A percentile compares a stretch with the other conserved stretches of the same genome.
Conservation (phyloP, 2,888 invertebrate genomes). For the Platycnemis pennipes region DNA sequence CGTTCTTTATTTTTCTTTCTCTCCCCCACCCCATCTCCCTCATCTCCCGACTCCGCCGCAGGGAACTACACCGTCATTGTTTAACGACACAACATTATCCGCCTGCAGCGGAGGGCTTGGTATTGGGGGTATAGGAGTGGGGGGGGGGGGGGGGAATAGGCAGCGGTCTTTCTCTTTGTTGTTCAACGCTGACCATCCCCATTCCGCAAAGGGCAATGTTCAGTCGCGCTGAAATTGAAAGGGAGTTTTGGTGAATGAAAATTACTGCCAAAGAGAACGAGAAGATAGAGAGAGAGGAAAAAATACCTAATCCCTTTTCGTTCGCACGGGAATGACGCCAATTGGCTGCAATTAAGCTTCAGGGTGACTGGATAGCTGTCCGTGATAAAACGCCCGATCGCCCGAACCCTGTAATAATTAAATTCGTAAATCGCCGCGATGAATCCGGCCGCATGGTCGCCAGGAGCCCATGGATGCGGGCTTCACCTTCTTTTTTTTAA, state of each 20-base stretch:
- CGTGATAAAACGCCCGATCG: slow-evolving; percentile 14
- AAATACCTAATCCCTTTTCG: background rate
- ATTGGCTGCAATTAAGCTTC: background rate
- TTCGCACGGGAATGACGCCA: background rate
- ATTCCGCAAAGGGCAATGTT: background rate
- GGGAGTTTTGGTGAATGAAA: background rate
- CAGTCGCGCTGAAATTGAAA: background rate
- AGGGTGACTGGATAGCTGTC: background rate
- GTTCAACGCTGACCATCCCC: background rate
- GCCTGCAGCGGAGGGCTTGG: too few relatives aligned
- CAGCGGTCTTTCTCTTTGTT: background rate
- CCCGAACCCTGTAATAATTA: background rate
- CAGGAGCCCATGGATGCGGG: too few relatives aligned
- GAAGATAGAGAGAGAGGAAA: background rate
- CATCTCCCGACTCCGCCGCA: background rate
- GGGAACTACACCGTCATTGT: background rate
- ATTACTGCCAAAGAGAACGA: background rate
- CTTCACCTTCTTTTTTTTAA: background rate
- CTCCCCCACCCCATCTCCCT: background rate
- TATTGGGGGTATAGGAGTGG: too few relatives aligned
- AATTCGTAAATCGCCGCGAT: background rate
- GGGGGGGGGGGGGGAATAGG: too few relatives aligned
- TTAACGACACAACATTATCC: background rate
- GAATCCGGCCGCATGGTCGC: background rate
- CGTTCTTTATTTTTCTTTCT: background rate